Conservation (phyloP, 2,797 vertebrate genomes). For the Phataginus tetradactyla region DNA sequence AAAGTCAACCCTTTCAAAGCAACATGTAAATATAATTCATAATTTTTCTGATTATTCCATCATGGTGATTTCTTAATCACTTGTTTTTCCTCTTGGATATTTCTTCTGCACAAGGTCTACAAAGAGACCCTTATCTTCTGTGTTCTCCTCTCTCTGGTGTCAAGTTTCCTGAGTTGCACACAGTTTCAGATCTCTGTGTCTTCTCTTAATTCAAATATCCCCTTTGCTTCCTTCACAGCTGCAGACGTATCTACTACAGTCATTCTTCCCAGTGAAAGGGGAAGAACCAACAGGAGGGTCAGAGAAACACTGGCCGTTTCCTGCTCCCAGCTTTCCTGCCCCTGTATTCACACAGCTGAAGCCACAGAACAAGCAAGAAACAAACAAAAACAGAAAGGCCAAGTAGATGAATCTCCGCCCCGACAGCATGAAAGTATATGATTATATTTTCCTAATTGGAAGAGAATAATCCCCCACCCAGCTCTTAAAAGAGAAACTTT, state of each 20-base stretch:
- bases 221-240: slow-evolving; percentile 57
- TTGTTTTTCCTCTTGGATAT: neutral
- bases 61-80: neutral
- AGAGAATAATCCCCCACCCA: neutral
- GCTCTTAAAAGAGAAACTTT: slow-evolving; percentile 9
- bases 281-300: neutral
- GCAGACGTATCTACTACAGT: neutral
- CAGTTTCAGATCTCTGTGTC: neutral
- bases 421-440: neutral
- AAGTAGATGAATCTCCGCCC: neutral
- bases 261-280: neutral
- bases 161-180: slow-evolving; percentile 32
- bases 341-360: slow-evolving; percentile 34
- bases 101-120: slow-evolving; percentile 1
- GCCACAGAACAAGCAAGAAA: slow-evolving; percentile 4
- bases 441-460: slow-evolving; percentile 50
- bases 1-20: slow-evolving; percentile 7
- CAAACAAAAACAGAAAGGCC: slow-evolving; percentile 21
- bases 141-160: slow-evolving; percentile 23
- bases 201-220: slow-evolving; percentile 4
- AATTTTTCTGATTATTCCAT: slow-evolving; percentile 38
- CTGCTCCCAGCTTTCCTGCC: slow-evolving; percentile 36
- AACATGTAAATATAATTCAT: neutral
- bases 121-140: neutral
- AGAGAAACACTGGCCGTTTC: slow-evolving; percentile 1